Percentiles rank a stretch among this genome's conserved stretches.
These are phyloP conservation scores for Otus scops DNA, from an alignment of 2,797 vertebrate genomes.

Conservation along the genomic window DNA sequence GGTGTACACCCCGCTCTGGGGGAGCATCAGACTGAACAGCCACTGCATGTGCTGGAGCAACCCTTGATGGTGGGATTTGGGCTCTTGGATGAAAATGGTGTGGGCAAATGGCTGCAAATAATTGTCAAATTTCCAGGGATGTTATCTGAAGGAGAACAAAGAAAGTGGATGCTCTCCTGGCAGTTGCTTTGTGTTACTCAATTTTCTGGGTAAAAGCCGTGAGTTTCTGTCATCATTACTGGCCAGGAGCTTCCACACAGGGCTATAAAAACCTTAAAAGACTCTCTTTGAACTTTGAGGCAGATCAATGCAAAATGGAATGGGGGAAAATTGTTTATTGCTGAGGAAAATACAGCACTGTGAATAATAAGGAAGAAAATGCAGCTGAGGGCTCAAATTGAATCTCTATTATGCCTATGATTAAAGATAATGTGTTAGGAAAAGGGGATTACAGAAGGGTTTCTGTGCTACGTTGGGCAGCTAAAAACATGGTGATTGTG, in stretches of 20 bases:
- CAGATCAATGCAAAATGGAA: conserved; percentile 7
- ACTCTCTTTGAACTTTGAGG: not conserved
- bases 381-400: conserved; percentile 24
- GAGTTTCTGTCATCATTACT: not conserved
- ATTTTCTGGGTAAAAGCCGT: conserved; percentile 4
- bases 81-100: not conserved
- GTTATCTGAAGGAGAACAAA: conserved; percentile 34
- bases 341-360: conserved; percentile 1
- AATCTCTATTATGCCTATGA: conserved; percentile 48
- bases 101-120: not conserved
- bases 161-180: not conserved
- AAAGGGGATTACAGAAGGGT: not conserved
- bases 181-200: not conserved
- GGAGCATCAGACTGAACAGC: not conserved
- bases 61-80: not conserved
- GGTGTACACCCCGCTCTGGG: not conserved
- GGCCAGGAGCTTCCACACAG: not conserved
- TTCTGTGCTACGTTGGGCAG: conserved; percentile 3
- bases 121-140: not conserved
- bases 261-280: not conserved
- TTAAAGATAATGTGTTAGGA: conserved; percentile 65
- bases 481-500: not conserved
- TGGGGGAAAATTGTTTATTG: conserved; percentile 34
- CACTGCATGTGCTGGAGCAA: not conserved
- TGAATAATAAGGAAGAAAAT: conserved; percentile 42